Evolutionary conservation across 2,888 invertebrate genomes (phyloP), one percentile per base, ranked within the genome.

Genomic region (Atrina japonica): DNA sequence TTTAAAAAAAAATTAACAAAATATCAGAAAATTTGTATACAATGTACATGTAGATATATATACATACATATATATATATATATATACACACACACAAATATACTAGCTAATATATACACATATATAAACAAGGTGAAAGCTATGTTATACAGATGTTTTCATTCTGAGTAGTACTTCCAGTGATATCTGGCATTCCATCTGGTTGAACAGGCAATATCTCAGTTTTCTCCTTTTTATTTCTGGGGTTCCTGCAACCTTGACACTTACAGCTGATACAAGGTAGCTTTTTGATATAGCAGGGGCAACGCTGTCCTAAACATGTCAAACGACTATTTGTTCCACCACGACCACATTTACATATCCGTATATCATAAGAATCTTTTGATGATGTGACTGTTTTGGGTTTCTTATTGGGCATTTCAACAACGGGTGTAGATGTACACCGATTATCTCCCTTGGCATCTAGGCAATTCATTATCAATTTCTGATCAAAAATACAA

Each of bases 281-380:
- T 89, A 96, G 95, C 79, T 95, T 95, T 78, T 95, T 95, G 3
- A 96, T 96, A 90, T 97, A 98, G 91, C 97, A 98, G 0, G 97
- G 96, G 91, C 97, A 98, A 75, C 97, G 92, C 89, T 97, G 97
- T 0, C 97, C 97, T 87, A 97, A 96, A 88, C 97, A 98, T 0
- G 97, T 97, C 50, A 97, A 91, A 89, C 96, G 96, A 3, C 96
- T 96, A 0, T 97, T 96, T 21, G 95, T 95, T 0, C 97, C 96
- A 0, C 96, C 96, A 91, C 96, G 96, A 3, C 97, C 97, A 92
- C 97, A 97, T 71, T 97, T 93, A 88, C 97, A 97, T n/a, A 78
- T 71, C 63, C 81, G 83, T 16, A 70, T 21, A 52, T 72, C 64
- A 66, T 45, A 60, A 35, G 49, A 53, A 11, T 70, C 58, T n/a